Conservation (phyloP, 2,888 invertebrate genomes). For the Cyclophora punctaria region DNA sequence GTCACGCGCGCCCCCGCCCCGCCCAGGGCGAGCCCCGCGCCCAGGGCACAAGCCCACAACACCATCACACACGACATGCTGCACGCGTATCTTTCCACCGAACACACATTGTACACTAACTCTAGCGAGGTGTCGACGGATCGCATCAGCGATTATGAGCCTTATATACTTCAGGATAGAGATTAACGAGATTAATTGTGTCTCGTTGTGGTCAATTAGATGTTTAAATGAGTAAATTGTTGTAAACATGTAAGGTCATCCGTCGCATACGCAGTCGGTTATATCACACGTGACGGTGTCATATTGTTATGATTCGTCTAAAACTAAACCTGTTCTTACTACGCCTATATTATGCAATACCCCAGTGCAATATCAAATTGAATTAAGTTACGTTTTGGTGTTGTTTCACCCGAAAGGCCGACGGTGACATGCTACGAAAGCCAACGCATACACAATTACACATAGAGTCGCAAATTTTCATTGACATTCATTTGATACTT, state of each 20-base stretch:
- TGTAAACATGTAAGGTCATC: slow-evolving; percentile 40
- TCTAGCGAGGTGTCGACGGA: slow-evolving; percentile 1
- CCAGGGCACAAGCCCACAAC: not conserved
- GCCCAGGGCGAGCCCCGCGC: too few species aligned
- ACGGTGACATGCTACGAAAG: too few species aligned
- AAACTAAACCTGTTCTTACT: too few species aligned
- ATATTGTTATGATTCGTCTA: too few species aligned
- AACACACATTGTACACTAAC: slow-evolving; percentile 34
- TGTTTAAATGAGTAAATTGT: slow-evolving; percentile 41
- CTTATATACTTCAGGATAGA: slow-evolving; percentile 21
- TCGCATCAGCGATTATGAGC: slow-evolving; percentile 20
- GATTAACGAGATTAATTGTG: slow-evolving; percentile 14
- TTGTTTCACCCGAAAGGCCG: too few species aligned
- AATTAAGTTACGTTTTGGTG: too few species aligned
- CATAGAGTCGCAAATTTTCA: too few species aligned
- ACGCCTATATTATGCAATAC: too few species aligned
- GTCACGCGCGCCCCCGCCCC: slow-evolving; percentile 35
- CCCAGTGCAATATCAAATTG: too few species aligned
- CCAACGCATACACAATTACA: too few species aligned
- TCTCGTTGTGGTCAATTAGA: slow-evolving; percentile 25
- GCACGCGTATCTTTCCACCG: slow-evolving; percentile 25
- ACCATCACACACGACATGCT: slow-evolving; percentile 27
- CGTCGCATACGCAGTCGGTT: not conserved
- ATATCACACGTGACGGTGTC: too few species aligned
- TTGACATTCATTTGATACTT: too few species aligned